A percentile compares a stretch with the other conserved stretches of the same genome.
These are phyloP conservation scores for Pithys albifrons DNA, from an alignment of 2,113 vertebrate species.

Conservation along the genomic window DNA sequence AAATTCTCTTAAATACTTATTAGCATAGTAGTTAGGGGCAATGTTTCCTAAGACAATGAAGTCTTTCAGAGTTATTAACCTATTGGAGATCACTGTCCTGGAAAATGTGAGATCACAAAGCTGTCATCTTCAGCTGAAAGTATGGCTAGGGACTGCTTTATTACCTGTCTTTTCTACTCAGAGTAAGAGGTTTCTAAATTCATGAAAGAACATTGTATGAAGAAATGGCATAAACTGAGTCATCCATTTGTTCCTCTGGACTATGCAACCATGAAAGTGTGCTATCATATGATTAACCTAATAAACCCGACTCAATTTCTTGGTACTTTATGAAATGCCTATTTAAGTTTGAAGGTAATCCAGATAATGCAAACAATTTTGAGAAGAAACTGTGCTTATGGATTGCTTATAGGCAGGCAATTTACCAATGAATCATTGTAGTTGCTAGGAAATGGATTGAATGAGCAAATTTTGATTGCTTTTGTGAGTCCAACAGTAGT, in stretches of 20 bases:
- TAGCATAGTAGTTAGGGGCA: neutral
- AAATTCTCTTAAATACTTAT: neutral
- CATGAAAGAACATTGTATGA: neutral
- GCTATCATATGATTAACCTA: neutral
- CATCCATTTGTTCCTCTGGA: neutral
- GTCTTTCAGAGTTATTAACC: neutral
- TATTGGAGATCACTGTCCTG: neutral
- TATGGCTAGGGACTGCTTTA: neutral
- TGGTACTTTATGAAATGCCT: neutral
- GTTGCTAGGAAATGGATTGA: slow-evolving; percentile 14
- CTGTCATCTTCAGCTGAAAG: neutral
- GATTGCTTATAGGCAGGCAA: neutral
- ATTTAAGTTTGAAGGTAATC: neutral
- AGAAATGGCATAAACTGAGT: neutral
- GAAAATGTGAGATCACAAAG: neutral
- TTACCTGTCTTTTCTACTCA: neutral
- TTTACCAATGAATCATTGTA: neutral
- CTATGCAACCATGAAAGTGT: neutral
- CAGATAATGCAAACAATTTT: neutral
- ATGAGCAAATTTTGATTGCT: slow-evolving; percentile 31
- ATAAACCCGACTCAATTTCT: neutral
- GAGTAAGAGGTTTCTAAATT: neutral
- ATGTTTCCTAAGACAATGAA: neutral
- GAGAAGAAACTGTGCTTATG: neutral
- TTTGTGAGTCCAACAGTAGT: neutral